Evolutionary conservation across 2,797 vertebrate genomes (phyloP).

Genomic region (Limnodromus scolopaceus): DNA sequence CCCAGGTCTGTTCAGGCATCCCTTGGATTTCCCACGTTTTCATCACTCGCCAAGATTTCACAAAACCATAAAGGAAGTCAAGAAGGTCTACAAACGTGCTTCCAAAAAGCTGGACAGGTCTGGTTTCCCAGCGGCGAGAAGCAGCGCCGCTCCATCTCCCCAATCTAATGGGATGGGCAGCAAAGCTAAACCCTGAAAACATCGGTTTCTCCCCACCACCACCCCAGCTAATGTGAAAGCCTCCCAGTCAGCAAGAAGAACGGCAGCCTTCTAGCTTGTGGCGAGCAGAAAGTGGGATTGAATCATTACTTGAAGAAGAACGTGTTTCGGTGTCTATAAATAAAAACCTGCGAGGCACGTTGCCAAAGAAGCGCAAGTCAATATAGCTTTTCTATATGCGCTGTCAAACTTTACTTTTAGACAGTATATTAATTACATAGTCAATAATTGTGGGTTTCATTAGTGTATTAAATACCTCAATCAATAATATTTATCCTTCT

Average conservation of each 20-base stretch:
- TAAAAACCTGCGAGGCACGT: constrained; percentile 63
- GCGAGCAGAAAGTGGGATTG: constrained; percentile 62
- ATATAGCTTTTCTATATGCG: constrained; percentile 71
- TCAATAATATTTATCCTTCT: constrained; percentile 84
- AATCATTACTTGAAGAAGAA: constrained; percentile 69
- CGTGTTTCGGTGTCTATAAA: constrained; percentile 72
- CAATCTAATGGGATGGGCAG: background rate
- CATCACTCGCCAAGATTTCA: background rate
- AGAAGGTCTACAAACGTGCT: background rate
- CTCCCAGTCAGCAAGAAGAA: constrained; percentile 56
- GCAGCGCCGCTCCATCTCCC: background rate
- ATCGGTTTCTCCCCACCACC: background rate
- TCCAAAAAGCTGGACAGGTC: background rate
- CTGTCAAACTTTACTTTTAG: constrained; percentile 82
- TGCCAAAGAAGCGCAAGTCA: constrained; percentile 72
- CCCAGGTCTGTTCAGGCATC: background rate
- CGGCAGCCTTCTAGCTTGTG: constrained; percentile 60
- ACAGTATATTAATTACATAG: constrained; percentile 84
- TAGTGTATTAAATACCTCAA: constrained; percentile 83
- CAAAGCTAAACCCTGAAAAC: background rate
- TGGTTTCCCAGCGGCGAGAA: background rate
- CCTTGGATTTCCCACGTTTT: background rate
- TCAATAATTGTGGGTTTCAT: constrained; percentile 83
- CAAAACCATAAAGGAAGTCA: background rate
- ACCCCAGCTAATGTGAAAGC: constrained; percentile 42